Evolutionary conservation across 2,113 vertebrate genomes (phyloP).

Genomic region (Lepus americanus): DNA sequence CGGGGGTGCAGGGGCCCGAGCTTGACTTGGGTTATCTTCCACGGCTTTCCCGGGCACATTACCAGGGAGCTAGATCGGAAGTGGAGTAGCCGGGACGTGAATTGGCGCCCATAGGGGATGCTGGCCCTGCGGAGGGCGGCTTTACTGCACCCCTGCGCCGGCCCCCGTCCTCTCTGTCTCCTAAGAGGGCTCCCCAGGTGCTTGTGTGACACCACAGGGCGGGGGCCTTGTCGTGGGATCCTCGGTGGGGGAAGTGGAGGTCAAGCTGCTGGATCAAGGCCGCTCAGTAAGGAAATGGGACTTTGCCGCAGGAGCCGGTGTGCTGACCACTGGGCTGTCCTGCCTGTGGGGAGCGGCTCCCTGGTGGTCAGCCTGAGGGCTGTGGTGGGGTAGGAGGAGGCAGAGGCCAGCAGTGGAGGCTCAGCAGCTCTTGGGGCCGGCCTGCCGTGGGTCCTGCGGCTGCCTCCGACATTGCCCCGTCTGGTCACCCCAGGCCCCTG

Average conservation of each 20-base stretch:
- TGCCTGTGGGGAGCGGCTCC: background rate
- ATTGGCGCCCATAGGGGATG: no score
- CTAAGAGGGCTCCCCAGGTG: no score
- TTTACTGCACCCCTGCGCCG: no score
- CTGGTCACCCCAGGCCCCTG: background rate
- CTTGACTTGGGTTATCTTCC: no score
- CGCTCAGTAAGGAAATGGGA: background rate
- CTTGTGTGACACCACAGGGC: fast-evolving
- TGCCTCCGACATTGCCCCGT: background rate
- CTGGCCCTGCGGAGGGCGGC: no score
- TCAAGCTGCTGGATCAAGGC: background rate
- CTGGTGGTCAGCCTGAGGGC: background rate
- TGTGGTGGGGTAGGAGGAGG: fast-evolving
- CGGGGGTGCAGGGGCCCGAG: no score
- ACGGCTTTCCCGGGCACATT: no score
- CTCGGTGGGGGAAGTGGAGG: background rate
- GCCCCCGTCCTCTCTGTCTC: background rate
- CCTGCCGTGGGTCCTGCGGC: background rate
- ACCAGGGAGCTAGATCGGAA: no score
- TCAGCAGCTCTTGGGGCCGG: no score
- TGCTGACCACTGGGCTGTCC: fast-evolving
- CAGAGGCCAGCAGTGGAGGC: background rate
- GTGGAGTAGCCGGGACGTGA: background rate
- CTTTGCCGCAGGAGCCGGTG: background rate
- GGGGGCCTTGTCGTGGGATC: background rate